phyloP scores from a whole-genome alignment of 2,888 invertebrate genomes.

The Rhaphigaster nebulosa region DNA sequence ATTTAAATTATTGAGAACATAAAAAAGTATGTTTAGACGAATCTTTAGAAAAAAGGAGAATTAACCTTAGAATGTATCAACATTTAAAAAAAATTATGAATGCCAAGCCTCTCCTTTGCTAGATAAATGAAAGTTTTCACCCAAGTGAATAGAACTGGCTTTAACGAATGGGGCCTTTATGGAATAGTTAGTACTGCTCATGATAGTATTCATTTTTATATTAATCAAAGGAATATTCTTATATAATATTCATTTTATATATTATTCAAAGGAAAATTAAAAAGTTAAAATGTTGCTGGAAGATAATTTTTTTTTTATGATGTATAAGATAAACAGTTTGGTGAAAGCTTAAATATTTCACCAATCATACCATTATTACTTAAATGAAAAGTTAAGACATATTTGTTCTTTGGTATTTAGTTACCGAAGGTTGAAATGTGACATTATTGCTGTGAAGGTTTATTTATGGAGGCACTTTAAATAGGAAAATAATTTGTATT shows the following conservation, averaged over 20 bases:
- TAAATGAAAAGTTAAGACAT: too few relatives aligned
- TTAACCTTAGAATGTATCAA: neutral
- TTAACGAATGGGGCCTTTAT: neutral
- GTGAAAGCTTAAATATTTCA: too few relatives aligned
- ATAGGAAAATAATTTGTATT: too few relatives aligned
- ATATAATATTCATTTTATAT: neutral
- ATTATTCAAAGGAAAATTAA: neutral
- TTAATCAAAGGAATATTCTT: neutral
- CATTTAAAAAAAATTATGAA: neutral
- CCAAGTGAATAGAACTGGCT: neutral
- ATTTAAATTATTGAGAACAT: too few relatives aligned
- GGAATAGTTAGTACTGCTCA: neutral
- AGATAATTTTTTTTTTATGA: neutral
- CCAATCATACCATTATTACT: too few relatives aligned
- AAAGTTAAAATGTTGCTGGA: neutral
- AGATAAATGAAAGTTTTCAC: neutral
- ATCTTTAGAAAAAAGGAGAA: neutral
- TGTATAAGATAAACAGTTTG: neutral
- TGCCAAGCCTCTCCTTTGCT: neutral
- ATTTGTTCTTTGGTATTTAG: too few relatives aligned
- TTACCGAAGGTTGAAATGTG: too few relatives aligned
- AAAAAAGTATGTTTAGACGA: too few relatives aligned
- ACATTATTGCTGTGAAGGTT: too few relatives aligned
- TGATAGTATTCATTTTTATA: neutral
- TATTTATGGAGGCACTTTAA: too few relatives aligned